Evolutionary conservation across 2,113 vertebrate species (phyloP).

Genomic region (Dryoscopus gambensis): DNA sequence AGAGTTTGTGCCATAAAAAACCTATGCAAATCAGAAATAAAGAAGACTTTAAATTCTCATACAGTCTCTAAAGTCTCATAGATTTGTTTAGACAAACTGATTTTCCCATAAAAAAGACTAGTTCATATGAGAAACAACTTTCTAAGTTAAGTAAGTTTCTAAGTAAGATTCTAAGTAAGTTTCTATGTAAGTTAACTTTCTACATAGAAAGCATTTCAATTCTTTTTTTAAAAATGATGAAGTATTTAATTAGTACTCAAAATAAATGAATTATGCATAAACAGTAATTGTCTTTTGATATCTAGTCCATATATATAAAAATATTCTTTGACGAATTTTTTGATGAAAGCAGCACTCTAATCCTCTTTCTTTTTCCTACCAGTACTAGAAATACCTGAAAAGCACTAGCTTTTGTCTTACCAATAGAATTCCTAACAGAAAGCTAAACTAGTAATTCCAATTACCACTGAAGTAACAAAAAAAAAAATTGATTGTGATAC

Average conservation of each 20-base stretch:
- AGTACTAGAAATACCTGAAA: background rate
- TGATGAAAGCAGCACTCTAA: background rate
- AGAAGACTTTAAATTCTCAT: background rate
- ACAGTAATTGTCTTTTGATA: background rate
- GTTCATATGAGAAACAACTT: background rate
- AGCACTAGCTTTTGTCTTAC: background rate
- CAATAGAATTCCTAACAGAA: background rate
- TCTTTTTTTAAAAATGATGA: background rate
- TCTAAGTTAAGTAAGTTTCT: too few relatives aligned
- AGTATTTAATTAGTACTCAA: background rate
- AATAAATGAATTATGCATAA: background rate
- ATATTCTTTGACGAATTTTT: background rate
- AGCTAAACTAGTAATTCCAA: background rate
- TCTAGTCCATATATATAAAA: background rate
- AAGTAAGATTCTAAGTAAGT: too few relatives aligned
- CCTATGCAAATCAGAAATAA: background rate
- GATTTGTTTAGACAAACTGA: background rate
- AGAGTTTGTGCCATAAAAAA: background rate
- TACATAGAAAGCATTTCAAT: background rate
- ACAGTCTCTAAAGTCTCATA: background rate
- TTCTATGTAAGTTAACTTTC: background rate
- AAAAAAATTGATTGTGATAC: background rate
- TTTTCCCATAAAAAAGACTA: background rate
- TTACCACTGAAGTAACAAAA: background rate
- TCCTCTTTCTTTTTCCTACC: background rate